Base-by-base conservation (phyloP, 2,888 invertebrate genomes). In the Argyra leucocephala region DNA sequence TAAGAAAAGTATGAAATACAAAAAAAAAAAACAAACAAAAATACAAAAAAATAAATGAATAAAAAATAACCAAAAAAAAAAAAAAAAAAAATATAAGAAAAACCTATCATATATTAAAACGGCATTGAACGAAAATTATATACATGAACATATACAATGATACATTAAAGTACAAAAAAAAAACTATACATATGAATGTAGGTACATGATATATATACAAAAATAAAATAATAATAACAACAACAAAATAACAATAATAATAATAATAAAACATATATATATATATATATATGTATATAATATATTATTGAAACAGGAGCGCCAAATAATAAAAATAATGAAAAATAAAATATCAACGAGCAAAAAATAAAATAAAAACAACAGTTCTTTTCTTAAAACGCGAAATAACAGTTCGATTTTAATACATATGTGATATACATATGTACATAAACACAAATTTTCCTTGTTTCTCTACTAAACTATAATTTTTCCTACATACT, bases 1-100 rank as follows among this genome's bases (percentile, higher is more conserved):
- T 31, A 61, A 64, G 59, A 63, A 65, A 63, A 66, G 24, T 64
- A 64, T 37, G 60, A 60, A 37, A 60, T 57, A 66, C 63, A 36
- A 66, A 66, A 22, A 60, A 48, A 21, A 60, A 22, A 48, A 15
- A 37, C 63, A 61, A 36, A 36, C 63, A 65, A 65, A 60, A 64
- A 65, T 15, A 66, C 67, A 61, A 67, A 58, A 58, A 58, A 58
- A 58, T 2, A 58, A 58, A 58, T 22, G 18, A 58, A 57, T 2
- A 57, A 57, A 18, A 18, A 22, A 57, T 21, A 21, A 21, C 31
- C 37, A 37, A 37, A 12, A 37, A 15, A 15, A 37, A 10, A 37
- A 10, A 37, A 15, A 37, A 37, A 9, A 37, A 37, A 37, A 37
- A 37, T 37, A 31, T 5, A 31, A 31, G 10, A 48, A 48, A 48